Conservation (phyloP, 1,140 invertebrate genomes). For the Physella acuta region DNA sequence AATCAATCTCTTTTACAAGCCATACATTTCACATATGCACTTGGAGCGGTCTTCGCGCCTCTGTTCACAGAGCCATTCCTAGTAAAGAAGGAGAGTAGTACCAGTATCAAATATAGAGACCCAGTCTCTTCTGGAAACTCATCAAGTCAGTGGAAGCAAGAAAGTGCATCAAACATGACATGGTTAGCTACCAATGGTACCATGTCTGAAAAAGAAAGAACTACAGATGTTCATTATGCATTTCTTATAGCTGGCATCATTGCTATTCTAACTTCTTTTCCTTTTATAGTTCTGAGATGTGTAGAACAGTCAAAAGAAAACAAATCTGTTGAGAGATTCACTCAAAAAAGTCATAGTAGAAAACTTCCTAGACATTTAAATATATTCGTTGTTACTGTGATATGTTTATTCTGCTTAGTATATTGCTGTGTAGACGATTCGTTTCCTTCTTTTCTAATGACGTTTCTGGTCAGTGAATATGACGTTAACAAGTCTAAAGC, state of each 20-base stretch:
- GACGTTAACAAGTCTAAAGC: constrained; percentile 12
- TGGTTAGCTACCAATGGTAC: too few species aligned
- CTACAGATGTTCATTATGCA: constrained; percentile 23
- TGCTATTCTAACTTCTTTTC: constrained; percentile 17
- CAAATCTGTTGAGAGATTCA: neutral
- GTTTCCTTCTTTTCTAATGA: constrained; percentile 34
- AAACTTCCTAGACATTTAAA: constrained; percentile 19
- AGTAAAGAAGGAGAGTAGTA: too few species aligned
- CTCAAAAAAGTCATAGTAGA: constrained; percentile 11
- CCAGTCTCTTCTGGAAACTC: too few species aligned
- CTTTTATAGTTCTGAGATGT: constrained; percentile 21
- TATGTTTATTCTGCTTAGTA: constrained; percentile 26
- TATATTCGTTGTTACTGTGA: constrained; percentile 21
- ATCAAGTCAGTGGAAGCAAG: too few species aligned
- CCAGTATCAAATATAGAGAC: too few species aligned
- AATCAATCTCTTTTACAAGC: constrained; percentile 38
- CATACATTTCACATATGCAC: constrained; percentile 39
- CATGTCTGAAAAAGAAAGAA: neutral
- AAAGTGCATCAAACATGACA: too few species aligned
- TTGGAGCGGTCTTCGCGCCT: constrained; percentile 39
- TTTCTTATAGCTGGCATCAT: constrained; percentile 25
- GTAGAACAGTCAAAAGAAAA: constrained; percentile 11
- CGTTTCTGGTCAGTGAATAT: constrained; percentile 33
- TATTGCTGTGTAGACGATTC: constrained; percentile 43
- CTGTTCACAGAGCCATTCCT: constrained; percentile 42